These are phyloP conservation scores for Nicator chloris DNA, from an alignment of 2,113 vertebrate species.

Conservation along the genomic window DNA sequence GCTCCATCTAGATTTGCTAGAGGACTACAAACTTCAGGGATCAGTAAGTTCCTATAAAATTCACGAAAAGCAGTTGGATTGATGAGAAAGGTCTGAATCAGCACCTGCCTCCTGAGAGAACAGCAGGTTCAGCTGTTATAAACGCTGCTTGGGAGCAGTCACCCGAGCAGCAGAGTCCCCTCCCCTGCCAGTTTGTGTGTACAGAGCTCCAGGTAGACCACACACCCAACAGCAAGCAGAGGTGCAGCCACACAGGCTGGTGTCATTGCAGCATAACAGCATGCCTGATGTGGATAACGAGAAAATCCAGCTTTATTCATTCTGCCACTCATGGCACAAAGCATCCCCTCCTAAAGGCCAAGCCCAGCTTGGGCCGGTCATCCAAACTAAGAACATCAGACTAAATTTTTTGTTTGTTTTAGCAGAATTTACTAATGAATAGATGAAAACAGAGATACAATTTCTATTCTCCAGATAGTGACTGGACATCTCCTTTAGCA, in stretches of 20 bases:
- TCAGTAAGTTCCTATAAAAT: not conserved
- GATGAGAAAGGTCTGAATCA: not conserved
- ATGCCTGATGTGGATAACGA: not conserved
- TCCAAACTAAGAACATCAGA: not conserved
- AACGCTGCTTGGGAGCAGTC: not conserved
- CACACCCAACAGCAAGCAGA: not conserved
- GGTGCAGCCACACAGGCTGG: not conserved
- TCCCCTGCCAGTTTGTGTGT: not conserved
- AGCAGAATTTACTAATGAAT: not conserved
- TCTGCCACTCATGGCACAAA: not conserved
- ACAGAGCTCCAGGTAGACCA: not conserved
- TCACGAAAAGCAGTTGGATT: not conserved
- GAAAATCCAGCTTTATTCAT: not conserved
- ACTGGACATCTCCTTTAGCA: not conserved
- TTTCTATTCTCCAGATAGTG: not conserved
- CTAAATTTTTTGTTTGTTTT: not conserved
- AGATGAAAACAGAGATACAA: not conserved
- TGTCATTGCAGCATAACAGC: not conserved
- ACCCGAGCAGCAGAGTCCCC: not conserved
- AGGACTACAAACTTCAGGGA: not conserved
- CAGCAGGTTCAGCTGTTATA: not conserved
- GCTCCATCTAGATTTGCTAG: not conserved
- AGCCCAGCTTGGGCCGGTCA: not conserved
- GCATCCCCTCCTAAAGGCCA: not conserved
- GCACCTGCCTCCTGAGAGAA: not conserved